A percentile compares a stretch with the other conserved stretches of the same genome.
phyloP scores from a whole-genome alignment of 2,888 invertebrate genomes.

The Drosophila anceps region DNA sequence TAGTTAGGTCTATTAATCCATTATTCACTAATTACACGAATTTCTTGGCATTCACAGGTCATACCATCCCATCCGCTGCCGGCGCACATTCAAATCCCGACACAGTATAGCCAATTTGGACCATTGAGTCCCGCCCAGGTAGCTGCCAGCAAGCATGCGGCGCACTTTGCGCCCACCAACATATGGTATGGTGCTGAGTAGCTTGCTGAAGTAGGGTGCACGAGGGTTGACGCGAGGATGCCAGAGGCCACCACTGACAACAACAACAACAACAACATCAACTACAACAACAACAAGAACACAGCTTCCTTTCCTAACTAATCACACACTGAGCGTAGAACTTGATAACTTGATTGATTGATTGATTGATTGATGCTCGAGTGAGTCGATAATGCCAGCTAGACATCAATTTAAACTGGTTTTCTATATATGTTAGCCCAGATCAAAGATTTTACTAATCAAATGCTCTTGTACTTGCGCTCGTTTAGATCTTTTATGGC shows the following conservation, averaged over 20 bases:
- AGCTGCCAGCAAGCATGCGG: slow-evolving; percentile 85
- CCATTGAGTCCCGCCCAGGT: slow-evolving; percentile 86
- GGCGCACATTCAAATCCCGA: slow-evolving; percentile 92
- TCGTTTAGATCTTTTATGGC: slow-evolving; percentile 80
- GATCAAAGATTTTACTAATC: slow-evolving; percentile 13
- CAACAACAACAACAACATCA: slow-evolving; percentile 28
- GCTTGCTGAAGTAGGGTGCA: slow-evolving; percentile 58
- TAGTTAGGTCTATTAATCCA: neutral
- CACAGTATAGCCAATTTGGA: slow-evolving; percentile 87
- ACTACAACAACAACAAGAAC: slow-evolving; percentile 32
- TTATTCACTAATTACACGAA: neutral
- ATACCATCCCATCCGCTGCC: slow-evolving; percentile 91
- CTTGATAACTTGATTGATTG: slow-evolving; percentile 46
- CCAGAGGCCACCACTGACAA: slow-evolving; percentile 34
- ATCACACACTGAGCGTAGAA: slow-evolving; percentile 45
- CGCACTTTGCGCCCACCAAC: slow-evolving; percentile 85
- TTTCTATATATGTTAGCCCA: slow-evolving; percentile 3
- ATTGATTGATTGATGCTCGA: slow-evolving; percentile 78
- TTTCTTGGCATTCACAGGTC: slow-evolving; percentile 83
- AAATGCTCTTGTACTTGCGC: slow-evolving; percentile 6
- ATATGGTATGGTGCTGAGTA: slow-evolving; percentile 86
- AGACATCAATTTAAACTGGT: slow-evolving; percentile 45
- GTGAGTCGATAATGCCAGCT: slow-evolving; percentile 79
- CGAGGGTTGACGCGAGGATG: slow-evolving; percentile 55
- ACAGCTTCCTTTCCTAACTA: slow-evolving; percentile 26